Evolutionary conservation across 2,888 invertebrate genomes (phyloP), one percentile per base, ranked within the genome.

Genomic region (Agonopterix heracliana): DNA sequence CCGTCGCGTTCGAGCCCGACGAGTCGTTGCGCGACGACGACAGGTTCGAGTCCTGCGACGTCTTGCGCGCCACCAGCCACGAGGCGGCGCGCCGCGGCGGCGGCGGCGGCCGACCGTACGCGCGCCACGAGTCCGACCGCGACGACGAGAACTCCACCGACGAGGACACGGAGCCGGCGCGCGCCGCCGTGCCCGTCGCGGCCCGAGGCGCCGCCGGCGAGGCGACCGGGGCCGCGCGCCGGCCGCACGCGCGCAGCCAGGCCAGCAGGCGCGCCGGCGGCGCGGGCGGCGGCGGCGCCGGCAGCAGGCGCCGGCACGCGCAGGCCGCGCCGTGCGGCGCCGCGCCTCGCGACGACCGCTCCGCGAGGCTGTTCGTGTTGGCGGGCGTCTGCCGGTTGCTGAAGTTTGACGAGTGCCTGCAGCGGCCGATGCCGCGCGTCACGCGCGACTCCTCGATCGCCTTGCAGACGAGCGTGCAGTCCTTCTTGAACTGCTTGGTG

Each of bases 401-500:
- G 80, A 96, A 96, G 81, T 96, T 96, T 55, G 94, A 94, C 62
- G 94, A 95, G 81, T 96, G 95, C 11, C 95, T 88, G 72, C 96
- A 95, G 55, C 96, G 90, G 10, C 96, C 96, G 65, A 96, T 96
- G 49, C 96, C 95, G 52, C 95, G 90, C 3, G 96, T 96, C 9
- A 97, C 97, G 45, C 97, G 90, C 38, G 96, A 96, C 81, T 97
- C 98, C 78, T 98, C 98, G 64, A 98, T 96, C 13, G 98, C 95
- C 78, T 98, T 97, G 85, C 98, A 98, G 51, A 98, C 94, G 75
- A 96, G 92, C 2, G 98, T 95, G 85, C 98, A 98, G 85, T 98
- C 98, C 82, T 97, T 97, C 82, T 98, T 98, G 81, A 98, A 98
- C 79, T 98, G 98, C 76, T 98, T 98, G 7, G 98, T 98, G 68